Conservation (phyloP, 2,797 vertebrate genomes). For the Fundulus diaphanus region DNA sequence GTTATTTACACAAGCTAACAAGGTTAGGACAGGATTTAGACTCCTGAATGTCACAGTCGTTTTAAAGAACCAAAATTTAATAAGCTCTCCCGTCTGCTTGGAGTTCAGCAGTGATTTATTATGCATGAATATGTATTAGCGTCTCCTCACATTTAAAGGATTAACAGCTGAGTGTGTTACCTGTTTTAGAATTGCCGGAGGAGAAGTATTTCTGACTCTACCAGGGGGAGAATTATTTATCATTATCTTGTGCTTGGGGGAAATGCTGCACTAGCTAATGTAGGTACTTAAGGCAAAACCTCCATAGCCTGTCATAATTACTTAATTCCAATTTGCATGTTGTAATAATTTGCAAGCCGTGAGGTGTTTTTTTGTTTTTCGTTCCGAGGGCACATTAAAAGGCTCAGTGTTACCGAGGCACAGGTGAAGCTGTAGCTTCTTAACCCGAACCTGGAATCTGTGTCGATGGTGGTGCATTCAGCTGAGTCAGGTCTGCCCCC, state of each 20-base stretch:
- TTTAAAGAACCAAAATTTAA: slow-evolving; percentile 78
- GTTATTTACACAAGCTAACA: slow-evolving; percentile 81
- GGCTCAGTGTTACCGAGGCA: slow-evolving; percentile 23
- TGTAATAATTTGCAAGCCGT: slow-evolving; percentile 46
- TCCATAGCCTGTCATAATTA: slow-evolving; percentile 41
- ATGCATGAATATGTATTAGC: slow-evolving; percentile 79
- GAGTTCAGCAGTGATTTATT: slow-evolving; percentile 71
- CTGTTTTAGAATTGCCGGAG: slow-evolving; percentile 72
- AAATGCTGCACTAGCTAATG: slow-evolving; percentile 33
- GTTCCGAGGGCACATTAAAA: slow-evolving; percentile 36
- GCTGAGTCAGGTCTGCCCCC: slow-evolving; percentile 63
- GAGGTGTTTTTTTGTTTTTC: slow-evolving; percentile 1
- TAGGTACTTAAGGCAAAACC: slow-evolving; percentile 42
- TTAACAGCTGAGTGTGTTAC: slow-evolving; percentile 73
- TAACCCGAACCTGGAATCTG: slow-evolving; percentile 54
- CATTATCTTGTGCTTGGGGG: slow-evolving; percentile 45
- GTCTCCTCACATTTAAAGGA: slow-evolving; percentile 70
- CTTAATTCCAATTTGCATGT: slow-evolving; percentile 51
- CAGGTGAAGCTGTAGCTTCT: slow-evolving; percentile 25
- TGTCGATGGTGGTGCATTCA: slow-evolving; percentile 28
- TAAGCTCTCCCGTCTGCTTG: slow-evolving; percentile 78
- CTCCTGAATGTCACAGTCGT: slow-evolving; percentile 77
- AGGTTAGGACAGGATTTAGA: slow-evolving; percentile 78
- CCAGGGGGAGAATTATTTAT: slow-evolving; percentile 56
- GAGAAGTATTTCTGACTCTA: slow-evolving; percentile 45